Evolutionary conservation across 1,140 invertebrate genomes (phyloP).

Genomic region (Halictus rubicundus): DNA sequence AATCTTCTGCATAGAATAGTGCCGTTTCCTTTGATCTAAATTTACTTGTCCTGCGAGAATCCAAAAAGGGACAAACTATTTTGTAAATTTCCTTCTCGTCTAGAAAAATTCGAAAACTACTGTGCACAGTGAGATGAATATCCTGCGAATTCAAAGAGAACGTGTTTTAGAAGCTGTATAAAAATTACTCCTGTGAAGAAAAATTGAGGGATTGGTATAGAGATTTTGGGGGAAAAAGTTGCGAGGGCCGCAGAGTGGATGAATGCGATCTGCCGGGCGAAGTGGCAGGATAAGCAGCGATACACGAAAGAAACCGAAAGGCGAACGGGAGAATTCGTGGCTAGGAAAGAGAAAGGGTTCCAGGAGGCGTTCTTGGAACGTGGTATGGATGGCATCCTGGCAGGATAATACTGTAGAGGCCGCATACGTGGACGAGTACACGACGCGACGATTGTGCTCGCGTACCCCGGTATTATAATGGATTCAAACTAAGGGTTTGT

Average conservation of each 20-base stretch:
- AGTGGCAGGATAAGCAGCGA: not conserved
- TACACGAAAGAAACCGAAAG: conserved; percentile 28
- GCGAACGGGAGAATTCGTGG: conserved; percentile 36
- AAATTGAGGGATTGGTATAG: too few species aligned
- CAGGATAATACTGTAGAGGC: conserved; percentile 46
- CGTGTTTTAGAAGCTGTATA: too few species aligned
- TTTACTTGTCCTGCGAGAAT: too few species aligned
- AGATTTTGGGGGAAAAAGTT: not conserved
- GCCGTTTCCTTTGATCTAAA: too few species aligned
- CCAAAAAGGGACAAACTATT: too few species aligned
- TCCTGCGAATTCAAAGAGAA: too few species aligned
- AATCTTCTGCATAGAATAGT: too few species aligned
- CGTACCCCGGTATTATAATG: conserved; percentile 76
- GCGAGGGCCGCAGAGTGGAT: not conserved
- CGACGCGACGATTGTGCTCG: conserved; percentile 61
- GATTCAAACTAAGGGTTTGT: conserved; percentile 80
- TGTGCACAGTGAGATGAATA: too few species aligned
- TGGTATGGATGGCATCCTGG: conserved; percentile 52
- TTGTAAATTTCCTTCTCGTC: too few species aligned
- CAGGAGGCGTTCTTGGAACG: conserved; percentile 55
- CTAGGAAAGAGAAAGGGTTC: conserved; percentile 50
- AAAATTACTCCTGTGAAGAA: too few species aligned
- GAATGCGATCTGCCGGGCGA: not conserved
- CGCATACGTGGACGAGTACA: conserved; percentile 48
- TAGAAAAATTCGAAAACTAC: too few species aligned